Evolutionary conservation across 2,888 invertebrate genomes (phyloP).

Genomic region (Heliconius erato): DNA sequence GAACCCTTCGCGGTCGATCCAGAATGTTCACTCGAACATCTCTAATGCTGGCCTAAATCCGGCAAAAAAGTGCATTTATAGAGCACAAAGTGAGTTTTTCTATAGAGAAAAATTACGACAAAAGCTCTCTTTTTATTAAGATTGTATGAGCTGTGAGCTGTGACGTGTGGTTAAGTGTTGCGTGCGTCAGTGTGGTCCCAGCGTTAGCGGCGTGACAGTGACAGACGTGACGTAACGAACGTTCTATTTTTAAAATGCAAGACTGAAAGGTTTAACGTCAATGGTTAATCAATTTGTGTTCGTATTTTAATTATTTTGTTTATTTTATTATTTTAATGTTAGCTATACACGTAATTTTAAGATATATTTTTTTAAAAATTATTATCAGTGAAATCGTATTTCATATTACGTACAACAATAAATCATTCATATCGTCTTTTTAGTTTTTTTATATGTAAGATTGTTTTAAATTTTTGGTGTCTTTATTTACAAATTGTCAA

Average conservation of each 20-base stretch:
- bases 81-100: constrained; percentile 24
- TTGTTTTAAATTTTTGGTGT: neutral
- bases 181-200: constrained; percentile 4
- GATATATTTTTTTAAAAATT: neutral
- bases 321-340: constrained; percentile 6
- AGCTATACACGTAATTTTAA: constrained; percentile 12
- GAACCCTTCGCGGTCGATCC: constrained; percentile 61
- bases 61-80: constrained; percentile 22
- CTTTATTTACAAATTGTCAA: neutral
- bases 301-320: constrained; percentile 31
- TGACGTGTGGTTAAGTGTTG: constrained; percentile 19
- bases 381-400: neutral
- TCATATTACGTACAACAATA: constrained; percentile 21
- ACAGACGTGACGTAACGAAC: constrained; percentile 35
- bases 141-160: constrained; percentile 8
- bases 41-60: constrained; percentile 6
- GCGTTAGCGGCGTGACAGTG: constrained; percentile 39
- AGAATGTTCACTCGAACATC: constrained; percentile 22
- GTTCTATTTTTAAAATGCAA: constrained; percentile 40
- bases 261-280: constrained; percentile 44
- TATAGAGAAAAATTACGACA: constrained; percentile 12
- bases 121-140: constrained; percentile 26
- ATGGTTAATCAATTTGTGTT: constrained; percentile 39
- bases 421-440: neutral
- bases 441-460: neutral